phyloP scores from a whole-genome alignment of 2,113 vertebrate species.

The Dolichotis patagonum region DNA sequence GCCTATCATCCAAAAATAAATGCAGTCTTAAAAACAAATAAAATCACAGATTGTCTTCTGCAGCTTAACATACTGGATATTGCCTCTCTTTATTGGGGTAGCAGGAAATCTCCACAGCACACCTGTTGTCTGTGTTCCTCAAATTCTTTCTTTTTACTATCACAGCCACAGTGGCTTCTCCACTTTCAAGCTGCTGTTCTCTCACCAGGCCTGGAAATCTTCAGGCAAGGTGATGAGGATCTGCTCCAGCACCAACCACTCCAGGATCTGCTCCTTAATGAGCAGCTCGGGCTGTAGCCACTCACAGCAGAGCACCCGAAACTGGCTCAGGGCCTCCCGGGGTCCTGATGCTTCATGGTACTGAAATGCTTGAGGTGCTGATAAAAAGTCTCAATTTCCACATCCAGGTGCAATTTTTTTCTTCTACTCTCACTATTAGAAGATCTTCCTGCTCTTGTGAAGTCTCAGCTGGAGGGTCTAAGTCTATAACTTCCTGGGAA shows the following conservation, averaged over 20 bases:
- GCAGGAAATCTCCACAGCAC: slow-evolving; percentile 65
- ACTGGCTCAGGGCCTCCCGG: slow-evolving; percentile 76
- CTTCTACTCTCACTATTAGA: slow-evolving; percentile 81
- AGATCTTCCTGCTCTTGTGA: slow-evolving; percentile 75
- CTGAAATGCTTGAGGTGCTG: slow-evolving; percentile 79
- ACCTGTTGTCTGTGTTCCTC: slow-evolving; percentile 68
- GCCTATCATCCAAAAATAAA: slow-evolving; percentile 61
- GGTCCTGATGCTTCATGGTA: slow-evolving; percentile 78
- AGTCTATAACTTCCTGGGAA: slow-evolving; percentile 62
- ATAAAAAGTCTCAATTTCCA: slow-evolving; percentile 67
- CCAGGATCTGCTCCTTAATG: slow-evolving; percentile 80
- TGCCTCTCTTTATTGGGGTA: slow-evolving; percentile 65
- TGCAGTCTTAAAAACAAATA: slow-evolving; percentile 60
- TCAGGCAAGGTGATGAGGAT: slow-evolving; percentile 78
- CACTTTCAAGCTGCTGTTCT: slow-evolving; percentile 75
- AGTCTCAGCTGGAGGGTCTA: slow-evolving; percentile 65
- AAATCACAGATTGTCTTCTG: slow-evolving; percentile 65
- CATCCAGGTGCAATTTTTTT: slow-evolving; percentile 81
- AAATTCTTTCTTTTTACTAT: slow-evolving; percentile 71
- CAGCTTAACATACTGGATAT: slow-evolving; percentile 70
- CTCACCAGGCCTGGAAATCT: slow-evolving; percentile 80
- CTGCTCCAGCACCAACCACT: slow-evolving; percentile 78
- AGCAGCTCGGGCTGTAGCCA: slow-evolving; percentile 78
- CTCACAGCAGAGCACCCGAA: slow-evolving; percentile 77
- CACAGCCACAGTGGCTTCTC: no score